Percentiles rank a stretch among this genome's conserved stretches.
These are phyloP conservation scores for Dasyurus viverrinus DNA, from an alignment of 2,113 vertebrate genomes.

Conservation along the genomic window DNA sequence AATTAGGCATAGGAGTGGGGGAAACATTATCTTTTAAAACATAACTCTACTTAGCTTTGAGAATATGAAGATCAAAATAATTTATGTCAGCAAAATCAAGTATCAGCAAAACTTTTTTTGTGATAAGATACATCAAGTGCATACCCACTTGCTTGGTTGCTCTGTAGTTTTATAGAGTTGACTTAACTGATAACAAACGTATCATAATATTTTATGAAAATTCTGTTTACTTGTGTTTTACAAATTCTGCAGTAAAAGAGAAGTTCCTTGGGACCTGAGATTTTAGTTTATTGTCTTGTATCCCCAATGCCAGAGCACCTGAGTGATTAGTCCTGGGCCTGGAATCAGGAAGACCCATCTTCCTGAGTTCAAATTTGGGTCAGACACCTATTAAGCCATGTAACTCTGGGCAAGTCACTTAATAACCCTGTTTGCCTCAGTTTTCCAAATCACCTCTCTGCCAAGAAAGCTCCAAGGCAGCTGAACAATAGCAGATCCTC, in stretches of 20 bases:
- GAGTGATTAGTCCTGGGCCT: background rate
- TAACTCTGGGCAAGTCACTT: too few species aligned
- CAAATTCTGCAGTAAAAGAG: background rate
- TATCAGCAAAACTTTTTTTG: background rate
- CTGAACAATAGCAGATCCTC: background rate
- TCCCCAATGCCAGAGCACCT: background rate
- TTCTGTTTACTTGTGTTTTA: background rate
- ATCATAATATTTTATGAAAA: background rate
- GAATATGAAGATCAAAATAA: background rate
- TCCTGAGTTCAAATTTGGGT: background rate
- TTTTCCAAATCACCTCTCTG: background rate
- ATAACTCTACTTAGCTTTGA: background rate
- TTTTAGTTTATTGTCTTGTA: background rate
- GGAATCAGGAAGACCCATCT: background rate
- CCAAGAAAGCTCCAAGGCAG: background rate
- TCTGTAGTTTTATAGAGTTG: background rate
- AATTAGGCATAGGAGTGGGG: background rate
- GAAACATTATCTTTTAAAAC: background rate
- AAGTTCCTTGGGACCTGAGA: background rate
- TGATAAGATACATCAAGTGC: background rate
- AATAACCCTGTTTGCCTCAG: background rate
- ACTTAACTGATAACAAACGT: background rate
- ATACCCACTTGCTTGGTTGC: background rate
- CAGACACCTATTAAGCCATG: background rate
- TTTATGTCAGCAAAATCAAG: background rate